These are phyloP conservation scores for Lonchura striata DNA, from an alignment of 2,113 vertebrate species.

Conservation along the genomic window DNA sequence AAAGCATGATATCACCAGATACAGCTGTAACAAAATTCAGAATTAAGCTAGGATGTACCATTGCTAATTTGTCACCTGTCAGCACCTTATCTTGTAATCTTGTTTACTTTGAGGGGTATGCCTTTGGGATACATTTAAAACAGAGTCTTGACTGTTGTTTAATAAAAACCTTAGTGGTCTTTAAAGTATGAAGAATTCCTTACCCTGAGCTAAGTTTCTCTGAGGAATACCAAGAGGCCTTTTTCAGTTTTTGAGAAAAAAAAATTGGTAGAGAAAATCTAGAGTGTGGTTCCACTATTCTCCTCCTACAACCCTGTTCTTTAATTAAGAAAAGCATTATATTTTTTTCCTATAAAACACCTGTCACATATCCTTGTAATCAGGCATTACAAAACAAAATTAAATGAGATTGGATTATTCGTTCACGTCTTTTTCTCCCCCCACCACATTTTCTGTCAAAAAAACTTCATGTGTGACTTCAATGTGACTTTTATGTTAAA, in stretches of 20 bases:
- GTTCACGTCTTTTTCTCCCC: not conserved
- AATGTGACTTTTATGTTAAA: not conserved
- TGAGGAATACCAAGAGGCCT: not conserved
- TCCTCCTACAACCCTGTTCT: not conserved
- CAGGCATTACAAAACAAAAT: not conserved
- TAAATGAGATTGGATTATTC: not conserved
- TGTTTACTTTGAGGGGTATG: not conserved
- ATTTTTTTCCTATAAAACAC: not conserved
- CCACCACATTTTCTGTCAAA: not conserved
- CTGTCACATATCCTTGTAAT: not conserved
- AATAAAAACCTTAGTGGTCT: not conserved
- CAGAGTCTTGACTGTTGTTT: not conserved
- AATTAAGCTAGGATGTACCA: not conserved
- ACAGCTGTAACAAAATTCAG: not conserved
- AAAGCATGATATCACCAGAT: not conserved
- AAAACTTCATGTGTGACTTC: not conserved
- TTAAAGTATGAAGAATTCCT: not conserved
- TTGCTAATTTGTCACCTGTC: not conserved
- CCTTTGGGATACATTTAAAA: not conserved
- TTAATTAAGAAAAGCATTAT: not conserved
- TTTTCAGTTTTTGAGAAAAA: not conserved
- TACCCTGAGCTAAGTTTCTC: not conserved
- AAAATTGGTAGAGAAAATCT: not conserved
- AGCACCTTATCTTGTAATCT: not conserved
- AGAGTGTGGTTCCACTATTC: not conserved